Evolutionary conservation across 2,888 invertebrate species (phyloP), one percentile per base, ranked within the genome.

Genomic region (Trissonchulus latispiculum): DNA sequence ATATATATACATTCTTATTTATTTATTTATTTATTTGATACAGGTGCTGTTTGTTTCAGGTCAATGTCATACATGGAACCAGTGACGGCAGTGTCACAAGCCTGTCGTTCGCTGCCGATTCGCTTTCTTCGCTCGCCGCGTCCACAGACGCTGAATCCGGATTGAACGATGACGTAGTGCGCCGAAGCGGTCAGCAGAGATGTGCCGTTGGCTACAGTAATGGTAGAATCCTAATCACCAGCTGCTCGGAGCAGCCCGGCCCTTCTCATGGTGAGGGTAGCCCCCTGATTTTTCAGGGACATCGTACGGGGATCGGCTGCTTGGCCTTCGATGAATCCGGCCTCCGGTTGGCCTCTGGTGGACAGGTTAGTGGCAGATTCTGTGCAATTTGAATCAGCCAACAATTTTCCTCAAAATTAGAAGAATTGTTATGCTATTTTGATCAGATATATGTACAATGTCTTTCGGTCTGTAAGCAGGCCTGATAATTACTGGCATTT

Each of bases 141-240:
- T n/a, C n/a, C n/a, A n/a, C n/a, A n/a, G n/a, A n/a, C n/a, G n/a
- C n/a, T n/a, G n/a, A n/a, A n/a, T n/a, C n/a, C n/a, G n/a, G n/a
- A n/a, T n/a, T n/a, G n/a, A n/a, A n/a, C n/a, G n/a, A 91, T 92
- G 0, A 87, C 87, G 72, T 84, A 95, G 75, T 88, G 90, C 72
- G 88, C 89, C 0, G 91, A 90, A 77, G 90, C 0, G 89, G 90
- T 81, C 89, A 89, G 73, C 86, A 89, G 70, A 89, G 90, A 77
- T 85, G 97, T 78, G 95, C 96, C 23, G 92, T 91, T 31, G 97
- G 97, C 0, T 96, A 95, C 84, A 87, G 88, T 0, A 93, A 96
- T 86, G 99, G 96, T 0, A 89, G 89, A 62, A 88, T 96, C 0
- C 90, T 90, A 83, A 87, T 93, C 8, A 95, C 90, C 84, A 90